Conservation (phyloP, 2,113 vertebrate genomes). For the Apaloderma vittatum region DNA sequence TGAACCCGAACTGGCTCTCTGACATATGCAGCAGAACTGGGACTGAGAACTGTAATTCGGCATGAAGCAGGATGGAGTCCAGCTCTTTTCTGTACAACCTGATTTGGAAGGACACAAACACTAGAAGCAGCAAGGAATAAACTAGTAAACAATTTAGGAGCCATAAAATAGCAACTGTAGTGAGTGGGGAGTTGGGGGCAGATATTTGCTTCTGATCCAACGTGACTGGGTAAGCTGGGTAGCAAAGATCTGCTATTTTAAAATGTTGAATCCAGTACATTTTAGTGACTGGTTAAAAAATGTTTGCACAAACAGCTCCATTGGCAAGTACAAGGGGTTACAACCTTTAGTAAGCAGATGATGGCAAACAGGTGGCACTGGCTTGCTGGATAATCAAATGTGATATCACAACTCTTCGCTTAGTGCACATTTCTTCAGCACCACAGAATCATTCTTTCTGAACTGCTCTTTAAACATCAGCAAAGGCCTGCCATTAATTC, state of each 20-base stretch:
- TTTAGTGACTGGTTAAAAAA: neutral
- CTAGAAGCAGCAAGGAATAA: neutral
- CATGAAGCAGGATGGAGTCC: neutral
- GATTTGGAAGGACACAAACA: neutral
- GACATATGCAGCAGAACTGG: neutral
- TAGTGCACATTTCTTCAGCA: neutral
- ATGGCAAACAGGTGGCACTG: neutral
- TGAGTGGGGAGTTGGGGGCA: neutral
- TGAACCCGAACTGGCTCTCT: neutral
- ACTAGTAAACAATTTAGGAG: neutral
- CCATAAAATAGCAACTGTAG: neutral
- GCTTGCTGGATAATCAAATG: neutral
- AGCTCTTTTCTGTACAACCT: neutral
- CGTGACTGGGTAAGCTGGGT: neutral
- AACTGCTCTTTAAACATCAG: neutral
- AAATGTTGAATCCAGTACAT: neutral
- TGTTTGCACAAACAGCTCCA: neutral
- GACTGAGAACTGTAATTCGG: neutral
- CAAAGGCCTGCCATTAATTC: conserved; percentile 33
- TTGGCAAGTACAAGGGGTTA: neutral
- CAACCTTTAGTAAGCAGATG: neutral
- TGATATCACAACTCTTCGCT: neutral
- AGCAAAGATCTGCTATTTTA: neutral
- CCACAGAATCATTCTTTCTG: neutral
- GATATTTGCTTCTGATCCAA: neutral